Percentiles rank a stretch among this genome's conserved stretches.
Conservation (phyloP, 1,140 invertebrate genomes). For the Pinna nobilis region DNA sequence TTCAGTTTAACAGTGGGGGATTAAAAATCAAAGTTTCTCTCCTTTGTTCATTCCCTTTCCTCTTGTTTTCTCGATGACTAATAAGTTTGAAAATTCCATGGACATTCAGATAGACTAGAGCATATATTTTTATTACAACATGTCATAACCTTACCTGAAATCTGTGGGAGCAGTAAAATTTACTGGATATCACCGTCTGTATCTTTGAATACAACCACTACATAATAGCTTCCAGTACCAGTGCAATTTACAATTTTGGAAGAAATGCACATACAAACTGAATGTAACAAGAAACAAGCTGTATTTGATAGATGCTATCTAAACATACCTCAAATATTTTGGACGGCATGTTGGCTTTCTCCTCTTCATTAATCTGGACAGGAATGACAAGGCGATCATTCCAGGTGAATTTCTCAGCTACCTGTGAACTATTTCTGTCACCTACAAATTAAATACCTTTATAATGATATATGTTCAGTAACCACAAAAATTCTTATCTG, state of each 20-base stretch:
- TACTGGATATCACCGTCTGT: too few relatives aligned
- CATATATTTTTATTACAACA: too few relatives aligned
- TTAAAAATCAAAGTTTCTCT: too few relatives aligned
- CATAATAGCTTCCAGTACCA: background rate
- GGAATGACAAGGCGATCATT: conserved; percentile 21
- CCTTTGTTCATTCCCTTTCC: too few relatives aligned
- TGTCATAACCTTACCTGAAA: too few relatives aligned
- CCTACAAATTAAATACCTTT: background rate
- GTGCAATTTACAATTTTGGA: background rate
- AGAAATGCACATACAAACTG: background rate
- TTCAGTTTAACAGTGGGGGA: too few relatives aligned
- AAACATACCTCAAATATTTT: background rate
- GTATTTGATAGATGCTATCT: too few relatives aligned
- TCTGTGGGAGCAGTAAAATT: too few relatives aligned
- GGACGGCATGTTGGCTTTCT: background rate
- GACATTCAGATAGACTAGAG: too few relatives aligned
- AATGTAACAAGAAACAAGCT: background rate
- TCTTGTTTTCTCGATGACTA: too few relatives aligned
- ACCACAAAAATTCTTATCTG: background rate
- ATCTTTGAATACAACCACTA: too few relatives aligned
- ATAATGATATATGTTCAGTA: background rate
- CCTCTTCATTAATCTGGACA: background rate
- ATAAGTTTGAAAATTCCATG: too few relatives aligned
- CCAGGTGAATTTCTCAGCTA: conserved; percentile 25
- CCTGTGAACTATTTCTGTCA: background rate